Conservation (phyloP, 2,888 invertebrate species). For the Dexiosoma caninum region DNA sequence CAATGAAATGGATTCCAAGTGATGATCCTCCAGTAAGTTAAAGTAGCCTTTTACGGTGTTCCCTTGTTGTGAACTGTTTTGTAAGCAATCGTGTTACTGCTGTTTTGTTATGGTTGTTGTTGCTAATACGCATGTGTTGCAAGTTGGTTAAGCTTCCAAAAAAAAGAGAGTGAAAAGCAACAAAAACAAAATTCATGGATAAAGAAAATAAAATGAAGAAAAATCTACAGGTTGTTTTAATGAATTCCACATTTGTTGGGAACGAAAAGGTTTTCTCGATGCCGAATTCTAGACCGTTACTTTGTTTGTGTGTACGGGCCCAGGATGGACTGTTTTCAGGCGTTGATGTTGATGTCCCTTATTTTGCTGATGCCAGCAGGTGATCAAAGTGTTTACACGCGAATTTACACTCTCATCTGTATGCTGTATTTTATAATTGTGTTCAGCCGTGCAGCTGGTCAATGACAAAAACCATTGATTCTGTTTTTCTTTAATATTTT, state of each 20-base stretch:
- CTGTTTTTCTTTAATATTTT: constrained; percentile 3
- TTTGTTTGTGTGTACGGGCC: constrained; percentile 10
- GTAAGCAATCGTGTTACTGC: constrained; percentile 58
- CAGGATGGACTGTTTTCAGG: constrained; percentile 29
- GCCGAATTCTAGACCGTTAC: constrained; percentile 45
- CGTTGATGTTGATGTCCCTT: constrained; percentile 62
- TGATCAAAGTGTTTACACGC: constrained; percentile 78
- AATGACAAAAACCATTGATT: constrained; percentile 62
- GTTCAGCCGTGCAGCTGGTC: constrained; percentile 59
- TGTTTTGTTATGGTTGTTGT: constrained; percentile 51
- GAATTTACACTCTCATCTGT: constrained; percentile 77
- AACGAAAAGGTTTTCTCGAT: constrained; percentile 1
- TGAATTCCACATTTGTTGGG: constrained; percentile 6
- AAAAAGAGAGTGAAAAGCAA: neutral
- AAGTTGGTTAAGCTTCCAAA: constrained; percentile 20
- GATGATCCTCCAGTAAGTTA: constrained; percentile 36
- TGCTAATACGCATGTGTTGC: constrained; percentile 36
- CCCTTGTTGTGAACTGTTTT: constrained; percentile 62
- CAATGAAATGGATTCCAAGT: constrained; percentile 2
- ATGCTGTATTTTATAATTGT: constrained; percentile 64
- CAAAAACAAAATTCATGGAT: neutral
- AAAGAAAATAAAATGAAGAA: constrained; percentile 7
- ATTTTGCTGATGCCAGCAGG: constrained; percentile 72
- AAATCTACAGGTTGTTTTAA: constrained; percentile 21
- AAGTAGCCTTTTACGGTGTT: constrained; percentile 59